These are phyloP conservation scores for Tyto alba DNA, from an alignment of 2,113 vertebrate species.

Conservation along the genomic window DNA sequence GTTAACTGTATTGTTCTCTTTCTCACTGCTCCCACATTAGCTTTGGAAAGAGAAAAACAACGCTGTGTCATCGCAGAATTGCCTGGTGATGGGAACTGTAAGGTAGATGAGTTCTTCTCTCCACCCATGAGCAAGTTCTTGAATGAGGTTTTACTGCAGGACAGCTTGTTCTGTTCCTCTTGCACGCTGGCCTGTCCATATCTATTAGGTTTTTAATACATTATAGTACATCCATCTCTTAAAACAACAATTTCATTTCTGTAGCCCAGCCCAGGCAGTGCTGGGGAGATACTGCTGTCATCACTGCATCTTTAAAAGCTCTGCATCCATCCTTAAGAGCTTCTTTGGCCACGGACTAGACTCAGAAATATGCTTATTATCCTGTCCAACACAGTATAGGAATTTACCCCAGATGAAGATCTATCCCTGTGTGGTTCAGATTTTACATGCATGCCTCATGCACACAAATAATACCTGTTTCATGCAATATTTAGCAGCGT, in stretches of 20 bases:
- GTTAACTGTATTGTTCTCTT: constrained; percentile 21
- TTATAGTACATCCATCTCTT: not conserved
- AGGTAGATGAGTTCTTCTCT: constrained; percentile 51
- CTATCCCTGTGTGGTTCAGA: not conserved
- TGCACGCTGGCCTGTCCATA: not conserved
- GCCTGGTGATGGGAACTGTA: constrained; percentile 28
- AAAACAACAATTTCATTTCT: not conserved
- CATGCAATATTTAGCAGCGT: not conserved
- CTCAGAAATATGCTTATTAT: not conserved
- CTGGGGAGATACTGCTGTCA: not conserved
- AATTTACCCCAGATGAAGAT: not conserved
- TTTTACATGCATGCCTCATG: not conserved
- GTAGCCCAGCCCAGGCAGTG: not conserved
- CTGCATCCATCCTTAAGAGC: not conserved
- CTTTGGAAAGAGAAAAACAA: constrained; percentile 43
- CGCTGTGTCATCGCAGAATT: not conserved
- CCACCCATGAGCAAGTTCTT: constrained; percentile 38
- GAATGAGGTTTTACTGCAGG: constrained; percentile 53
- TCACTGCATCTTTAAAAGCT: not conserved
- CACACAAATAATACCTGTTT: not conserved
- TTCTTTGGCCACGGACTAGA: not conserved
- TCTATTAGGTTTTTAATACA: constrained; percentile 18
- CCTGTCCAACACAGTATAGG: fast-evolving
- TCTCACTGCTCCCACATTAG: not conserved
- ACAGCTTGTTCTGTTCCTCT: not conserved